These are phyloP conservation scores for Chiloscyllium punctatum DNA, from an alignment of 2,797 vertebrate genomes.

Conservation along the genomic window DNA sequence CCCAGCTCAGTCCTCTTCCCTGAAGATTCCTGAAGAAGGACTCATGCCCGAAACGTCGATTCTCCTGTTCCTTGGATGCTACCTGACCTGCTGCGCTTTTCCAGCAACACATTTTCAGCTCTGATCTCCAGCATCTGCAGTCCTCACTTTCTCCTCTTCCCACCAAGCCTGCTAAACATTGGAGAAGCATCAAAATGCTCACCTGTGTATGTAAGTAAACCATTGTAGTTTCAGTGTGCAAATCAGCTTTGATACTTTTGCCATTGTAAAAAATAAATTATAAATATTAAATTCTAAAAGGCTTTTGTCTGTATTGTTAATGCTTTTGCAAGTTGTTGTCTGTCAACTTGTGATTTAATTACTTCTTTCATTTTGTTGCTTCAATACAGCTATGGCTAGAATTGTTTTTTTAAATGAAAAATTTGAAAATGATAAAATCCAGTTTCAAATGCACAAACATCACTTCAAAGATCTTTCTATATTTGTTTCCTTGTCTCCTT, in stretches of 20 bases:
- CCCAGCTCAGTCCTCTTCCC: not conserved
- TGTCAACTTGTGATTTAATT: not conserved
- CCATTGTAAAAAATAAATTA: not conserved
- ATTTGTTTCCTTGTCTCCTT: not conserved
- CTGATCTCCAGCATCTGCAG: no score
- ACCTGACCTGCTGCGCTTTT: no score
- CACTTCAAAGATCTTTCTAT: not conserved
- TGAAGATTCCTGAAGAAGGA: no score
- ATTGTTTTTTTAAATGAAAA: not conserved
- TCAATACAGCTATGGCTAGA: not conserved
- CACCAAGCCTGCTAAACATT: not conserved
- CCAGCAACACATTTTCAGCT: no score
- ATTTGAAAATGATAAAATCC: not conserved
- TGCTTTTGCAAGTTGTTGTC: not conserved
- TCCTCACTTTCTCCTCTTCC: not conserved
- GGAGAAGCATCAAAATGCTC: not conserved
- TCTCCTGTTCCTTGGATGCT: no score
- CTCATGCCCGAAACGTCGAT: no score
- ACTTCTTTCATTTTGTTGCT: not conserved
- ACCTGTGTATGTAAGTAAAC: not conserved
- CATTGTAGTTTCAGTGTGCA: not conserved
- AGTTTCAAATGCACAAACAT: not conserved
- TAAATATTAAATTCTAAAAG: no score
- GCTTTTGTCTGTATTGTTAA: not conserved
- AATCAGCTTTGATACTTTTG: not conserved